Percentiles rank a stretch among this genome's conserved stretches.
Evolutionary conservation across 2,113 vertebrate species (phyloP).

Genomic region (Centrocercus urophasianus): DNA sequence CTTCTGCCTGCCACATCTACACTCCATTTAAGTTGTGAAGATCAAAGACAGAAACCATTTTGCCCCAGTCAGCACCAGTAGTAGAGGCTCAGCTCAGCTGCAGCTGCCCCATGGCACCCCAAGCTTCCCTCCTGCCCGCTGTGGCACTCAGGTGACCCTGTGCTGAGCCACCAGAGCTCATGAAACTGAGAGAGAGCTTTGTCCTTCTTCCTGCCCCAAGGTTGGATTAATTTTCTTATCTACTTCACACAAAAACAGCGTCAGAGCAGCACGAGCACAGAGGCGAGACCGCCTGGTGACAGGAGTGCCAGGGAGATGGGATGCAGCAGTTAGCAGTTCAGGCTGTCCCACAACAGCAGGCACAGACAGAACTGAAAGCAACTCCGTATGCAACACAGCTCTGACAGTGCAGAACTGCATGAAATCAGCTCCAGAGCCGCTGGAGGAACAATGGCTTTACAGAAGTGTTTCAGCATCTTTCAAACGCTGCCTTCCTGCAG

Average conservation of each 20-base stretch:
- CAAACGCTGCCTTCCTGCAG: neutral
- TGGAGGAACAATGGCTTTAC: neutral
- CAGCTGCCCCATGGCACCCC: neutral
- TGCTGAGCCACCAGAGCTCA: neutral
- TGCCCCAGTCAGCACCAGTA: neutral
- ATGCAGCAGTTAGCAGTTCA: neutral
- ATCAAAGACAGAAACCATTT: conserved; percentile 25
- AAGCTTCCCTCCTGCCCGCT: neutral
- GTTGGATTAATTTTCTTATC: accelerated
- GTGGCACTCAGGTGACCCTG: neutral
- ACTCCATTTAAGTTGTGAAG: neutral
- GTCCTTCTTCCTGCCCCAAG: neutral
- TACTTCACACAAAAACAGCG: neutral
- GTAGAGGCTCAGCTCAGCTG: accelerated
- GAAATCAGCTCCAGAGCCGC: neutral
- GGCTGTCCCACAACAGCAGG: neutral
- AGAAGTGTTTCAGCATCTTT: neutral
- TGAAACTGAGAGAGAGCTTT: neutral
- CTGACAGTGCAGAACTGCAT: neutral
- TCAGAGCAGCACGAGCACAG: neutral
- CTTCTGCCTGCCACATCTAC: neutral
- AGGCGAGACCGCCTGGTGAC: neutral
- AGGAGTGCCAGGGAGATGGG: neutral
- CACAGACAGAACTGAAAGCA: neutral
- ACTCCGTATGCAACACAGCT: neutral